A percentile compares a stretch with the other conserved stretches of the same genome.
phyloP scores from a whole-genome alignment of 2,888 invertebrate genomes.

The Drosophila neutralis region DNA sequence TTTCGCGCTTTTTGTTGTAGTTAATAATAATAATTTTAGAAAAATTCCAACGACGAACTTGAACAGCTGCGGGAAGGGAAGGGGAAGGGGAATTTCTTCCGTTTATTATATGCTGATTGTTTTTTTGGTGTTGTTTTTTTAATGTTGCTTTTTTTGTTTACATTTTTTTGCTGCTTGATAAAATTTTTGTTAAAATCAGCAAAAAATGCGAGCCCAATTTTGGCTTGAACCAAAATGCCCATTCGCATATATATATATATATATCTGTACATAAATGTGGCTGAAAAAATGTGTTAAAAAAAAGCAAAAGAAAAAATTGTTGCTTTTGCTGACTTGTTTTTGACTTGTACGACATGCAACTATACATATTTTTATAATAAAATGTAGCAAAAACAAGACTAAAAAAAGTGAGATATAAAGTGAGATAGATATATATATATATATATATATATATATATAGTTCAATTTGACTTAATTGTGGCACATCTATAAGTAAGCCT shows the following conservation, averaged over 20 bases:
- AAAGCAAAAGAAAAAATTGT: slow-evolving; percentile 9
- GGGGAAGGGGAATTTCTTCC: slow-evolving; percentile 28
- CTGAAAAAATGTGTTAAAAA: not conserved
- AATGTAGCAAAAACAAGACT: slow-evolving; percentile 9
- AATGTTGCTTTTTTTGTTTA: not conserved
- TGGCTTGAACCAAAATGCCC: slow-evolving; percentile 20
- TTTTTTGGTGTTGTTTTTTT: not conserved
- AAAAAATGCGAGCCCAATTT: slow-evolving; percentile 23
- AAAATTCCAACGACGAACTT: slow-evolving; percentile 20
- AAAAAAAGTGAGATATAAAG: not conserved
- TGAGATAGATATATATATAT: not conserved
- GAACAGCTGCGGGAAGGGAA: slow-evolving; percentile 1
- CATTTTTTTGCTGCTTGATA: not conserved
- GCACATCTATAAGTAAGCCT: slow-evolving; percentile 50
- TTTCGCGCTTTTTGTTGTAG: not conserved
- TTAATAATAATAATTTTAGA: not conserved
- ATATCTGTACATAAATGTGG: not conserved
- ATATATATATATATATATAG: not conserved
- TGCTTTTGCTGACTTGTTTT: slow-evolving; percentile 68
- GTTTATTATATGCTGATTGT: not conserved
- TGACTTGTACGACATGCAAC: slow-evolving; percentile 69
- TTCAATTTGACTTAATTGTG: not conserved
- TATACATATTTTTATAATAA: slow-evolving; percentile 61
- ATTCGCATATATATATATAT: slow-evolving; percentile 3
- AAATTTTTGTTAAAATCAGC: slow-evolving; percentile 49